These are phyloP conservation scores for Nibea albiflora DNA, from an alignment of 2,113 vertebrate genomes.

Conservation along the genomic window DNA sequence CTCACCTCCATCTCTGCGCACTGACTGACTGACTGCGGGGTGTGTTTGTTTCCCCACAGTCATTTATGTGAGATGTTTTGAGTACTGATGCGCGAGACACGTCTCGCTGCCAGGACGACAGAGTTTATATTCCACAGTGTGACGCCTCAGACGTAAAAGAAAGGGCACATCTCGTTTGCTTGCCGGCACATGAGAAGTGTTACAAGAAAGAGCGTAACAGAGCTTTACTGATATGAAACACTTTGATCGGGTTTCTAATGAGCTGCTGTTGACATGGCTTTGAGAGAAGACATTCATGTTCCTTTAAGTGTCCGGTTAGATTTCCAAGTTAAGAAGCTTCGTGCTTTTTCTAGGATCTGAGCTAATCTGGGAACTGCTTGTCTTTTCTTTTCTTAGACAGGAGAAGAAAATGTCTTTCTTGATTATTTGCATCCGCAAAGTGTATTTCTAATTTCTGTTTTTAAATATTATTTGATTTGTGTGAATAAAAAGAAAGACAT, in stretches of 20 bases:
- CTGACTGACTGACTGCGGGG: conserved; percentile 43
- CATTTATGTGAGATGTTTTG: conserved; percentile 51
- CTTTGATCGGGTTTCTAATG: conserved; percentile 75
- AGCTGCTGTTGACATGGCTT: conserved; percentile 62
- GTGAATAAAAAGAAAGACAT: conserved; percentile 2
- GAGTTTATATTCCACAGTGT: conserved; percentile 61
- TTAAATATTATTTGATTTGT: conserved; percentile 23
- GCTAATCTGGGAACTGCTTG: conserved; percentile 2
- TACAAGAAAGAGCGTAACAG: conserved; percentile 46
- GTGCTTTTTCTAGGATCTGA: conserved; percentile 18
- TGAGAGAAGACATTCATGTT: conserved; percentile 59
- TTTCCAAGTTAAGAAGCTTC: conserved; percentile 43
- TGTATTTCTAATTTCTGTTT: conserved; percentile 10
- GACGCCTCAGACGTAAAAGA: conserved; percentile 51
- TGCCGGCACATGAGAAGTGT: conserved; percentile 56
- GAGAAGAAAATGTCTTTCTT: conserved; percentile 7
- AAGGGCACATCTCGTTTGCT: conserved; percentile 58
- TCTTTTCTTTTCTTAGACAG: conserved; percentile 48
- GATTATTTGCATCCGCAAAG: conserved; percentile 22
- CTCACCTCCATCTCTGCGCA: conserved; percentile 33
- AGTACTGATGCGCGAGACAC: conserved; percentile 49
- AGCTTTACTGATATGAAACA: conserved; percentile 49
- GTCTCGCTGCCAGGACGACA: conserved; percentile 28
- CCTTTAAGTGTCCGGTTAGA: conserved; percentile 54
- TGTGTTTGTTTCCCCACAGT: conserved; percentile 34